Evolutionary conservation across 2,797 vertebrate species (phyloP).

Genomic region (Mormyrus hasselquistii): DNA sequence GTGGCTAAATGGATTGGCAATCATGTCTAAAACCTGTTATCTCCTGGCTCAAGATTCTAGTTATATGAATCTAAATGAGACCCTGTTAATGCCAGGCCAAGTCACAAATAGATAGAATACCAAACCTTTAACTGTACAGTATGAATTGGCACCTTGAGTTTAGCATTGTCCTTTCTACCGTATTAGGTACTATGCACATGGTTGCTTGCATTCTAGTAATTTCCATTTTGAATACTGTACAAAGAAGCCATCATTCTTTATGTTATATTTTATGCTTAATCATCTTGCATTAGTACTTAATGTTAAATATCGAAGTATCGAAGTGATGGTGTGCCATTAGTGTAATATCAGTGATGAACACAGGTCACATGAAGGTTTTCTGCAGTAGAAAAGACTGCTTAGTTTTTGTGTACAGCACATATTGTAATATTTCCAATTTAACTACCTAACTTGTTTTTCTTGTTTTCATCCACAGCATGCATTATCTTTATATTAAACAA

Average conservation of each 20-base stretch:
- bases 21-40: constrained; percentile 58
- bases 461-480: not conserved
- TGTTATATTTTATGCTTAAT: not conserved
- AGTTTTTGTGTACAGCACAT: not conserved
- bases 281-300: not conserved
- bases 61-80: constrained; percentile 55
- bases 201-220: not conserved
- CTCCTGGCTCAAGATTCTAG: constrained; percentile 56
- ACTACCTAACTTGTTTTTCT: constrained; percentile 13
- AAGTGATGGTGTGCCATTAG: not conserved
- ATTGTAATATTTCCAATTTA: constrained; percentile 23
- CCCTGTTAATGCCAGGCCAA: constrained; percentile 35
- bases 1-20: constrained; percentile 54
- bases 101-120: constrained; percentile 19
- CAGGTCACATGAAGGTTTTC: not conserved
- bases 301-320: not conserved
- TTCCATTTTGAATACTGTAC: not conserved
- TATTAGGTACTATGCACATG: not conserved
- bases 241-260: not conserved
- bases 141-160: constrained; percentile 12
- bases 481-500: constrained; percentile 9
- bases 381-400: not conserved
- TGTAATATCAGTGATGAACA: not conserved
- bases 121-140: not conserved
- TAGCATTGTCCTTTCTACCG: not conserved